phyloP scores from a whole-genome alignment of 2,113 vertebrate genomes.

The Numida meleagris region DNA sequence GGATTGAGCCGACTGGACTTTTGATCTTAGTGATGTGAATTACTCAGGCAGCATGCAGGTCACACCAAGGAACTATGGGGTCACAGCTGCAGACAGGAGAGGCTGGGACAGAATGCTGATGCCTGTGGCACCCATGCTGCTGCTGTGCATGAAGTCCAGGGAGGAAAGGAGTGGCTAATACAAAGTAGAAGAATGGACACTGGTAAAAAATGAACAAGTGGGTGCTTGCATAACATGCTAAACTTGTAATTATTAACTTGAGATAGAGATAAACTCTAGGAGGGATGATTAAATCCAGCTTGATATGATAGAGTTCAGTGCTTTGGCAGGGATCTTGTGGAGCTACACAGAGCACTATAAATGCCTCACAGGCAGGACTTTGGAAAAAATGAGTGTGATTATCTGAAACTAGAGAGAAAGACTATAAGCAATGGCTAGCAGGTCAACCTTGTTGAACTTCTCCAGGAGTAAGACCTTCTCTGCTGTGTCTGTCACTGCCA shows the following conservation, averaged over 20 bases:
- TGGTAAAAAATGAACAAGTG: background rate
- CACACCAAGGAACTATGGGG: background rate
- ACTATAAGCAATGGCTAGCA: background rate
- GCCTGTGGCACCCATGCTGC: background rate
- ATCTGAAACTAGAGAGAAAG: background rate
- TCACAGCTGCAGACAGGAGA: background rate
- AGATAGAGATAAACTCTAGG: background rate
- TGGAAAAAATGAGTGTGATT: background rate
- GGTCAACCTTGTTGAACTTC: fast-evolving
- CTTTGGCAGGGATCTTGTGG: background rate
- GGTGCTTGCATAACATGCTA: background rate
- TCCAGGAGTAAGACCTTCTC: background rate
- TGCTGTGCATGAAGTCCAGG: background rate
- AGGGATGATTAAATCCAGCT: background rate
- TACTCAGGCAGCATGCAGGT: fast-evolving
- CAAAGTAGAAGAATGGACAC: background rate
- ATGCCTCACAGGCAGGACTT: background rate
- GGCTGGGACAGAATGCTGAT: background rate
- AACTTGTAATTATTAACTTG: background rate
- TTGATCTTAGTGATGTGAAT: background rate
- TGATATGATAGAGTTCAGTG: background rate
- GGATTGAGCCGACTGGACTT: background rate
- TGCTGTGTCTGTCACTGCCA: background rate
- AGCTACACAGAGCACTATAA: background rate
- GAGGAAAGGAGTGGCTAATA: background rate